These are phyloP conservation scores for Eubucco bourcierii DNA, from an alignment of 2,113 vertebrate species.

Conservation along the genomic window DNA sequence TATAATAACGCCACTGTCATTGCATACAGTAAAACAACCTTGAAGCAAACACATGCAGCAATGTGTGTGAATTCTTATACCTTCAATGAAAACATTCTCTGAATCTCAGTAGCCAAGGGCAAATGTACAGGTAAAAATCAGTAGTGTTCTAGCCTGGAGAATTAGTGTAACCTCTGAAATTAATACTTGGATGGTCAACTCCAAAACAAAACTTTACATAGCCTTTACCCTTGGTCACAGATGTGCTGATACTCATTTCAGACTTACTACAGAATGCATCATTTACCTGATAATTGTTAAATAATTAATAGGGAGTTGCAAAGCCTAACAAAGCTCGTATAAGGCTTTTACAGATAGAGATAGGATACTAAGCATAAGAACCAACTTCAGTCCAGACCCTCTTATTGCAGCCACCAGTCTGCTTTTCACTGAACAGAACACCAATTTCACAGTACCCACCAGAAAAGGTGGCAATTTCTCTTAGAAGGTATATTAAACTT, in stretches of 20 bases:
- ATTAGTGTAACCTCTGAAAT: background rate
- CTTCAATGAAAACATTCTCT: background rate
- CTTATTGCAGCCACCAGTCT: background rate
- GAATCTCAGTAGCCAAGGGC: background rate
- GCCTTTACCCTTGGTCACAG: background rate
- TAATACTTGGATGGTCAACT: background rate
- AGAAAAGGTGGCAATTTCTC: slow-evolving; percentile 22
- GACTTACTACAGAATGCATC: background rate
- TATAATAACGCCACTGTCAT: background rate
- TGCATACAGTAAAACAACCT: background rate
- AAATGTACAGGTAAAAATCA: background rate
- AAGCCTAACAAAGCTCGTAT: background rate
- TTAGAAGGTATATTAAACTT: slow-evolving; percentile 3
- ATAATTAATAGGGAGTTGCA: background rate
- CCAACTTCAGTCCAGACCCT: background rate
- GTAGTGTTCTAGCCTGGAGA: background rate
- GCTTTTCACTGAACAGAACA: slow-evolving; percentile 7
- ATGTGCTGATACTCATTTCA: background rate
- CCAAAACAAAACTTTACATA: background rate
- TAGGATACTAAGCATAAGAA: background rate
- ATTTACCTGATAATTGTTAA: background rate
- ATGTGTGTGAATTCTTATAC: background rate
- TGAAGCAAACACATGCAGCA: fast-evolving
- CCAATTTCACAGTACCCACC: background rate
- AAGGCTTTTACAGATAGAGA: background rate